Conservation (phyloP, 2,113 vertebrate species). For the Ciconia boyciana region DNA sequence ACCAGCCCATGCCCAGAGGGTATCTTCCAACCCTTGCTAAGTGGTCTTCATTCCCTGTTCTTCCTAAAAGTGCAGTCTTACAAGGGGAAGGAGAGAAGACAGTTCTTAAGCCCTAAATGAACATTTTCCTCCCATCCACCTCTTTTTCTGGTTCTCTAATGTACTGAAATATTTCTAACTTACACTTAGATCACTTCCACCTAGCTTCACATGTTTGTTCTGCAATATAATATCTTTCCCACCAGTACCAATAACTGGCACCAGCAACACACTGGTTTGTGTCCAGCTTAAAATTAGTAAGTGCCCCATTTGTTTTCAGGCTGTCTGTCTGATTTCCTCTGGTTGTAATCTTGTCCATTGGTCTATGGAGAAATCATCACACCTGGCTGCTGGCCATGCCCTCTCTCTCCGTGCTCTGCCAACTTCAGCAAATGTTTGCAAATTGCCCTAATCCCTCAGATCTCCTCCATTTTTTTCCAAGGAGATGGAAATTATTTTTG, state of each 20-base stretch:
- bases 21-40: background rate
- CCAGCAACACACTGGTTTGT: background rate
- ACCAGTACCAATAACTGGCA: background rate
- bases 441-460: background rate
- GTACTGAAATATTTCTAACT: background rate
- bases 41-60: background rate
- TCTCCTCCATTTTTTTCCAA: fast-evolving
- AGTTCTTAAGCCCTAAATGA: background rate
- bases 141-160: background rate
- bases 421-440: background rate
- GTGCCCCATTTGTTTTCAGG: fast-evolving
- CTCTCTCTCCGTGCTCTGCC: fast-evolving
- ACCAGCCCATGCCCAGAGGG: background rate
- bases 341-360: background rate
- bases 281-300: background rate
- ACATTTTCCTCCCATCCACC: background rate
- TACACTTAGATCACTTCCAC: background rate
- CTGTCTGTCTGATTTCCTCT: background rate
- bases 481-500: background rate
- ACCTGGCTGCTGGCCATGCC: fast-evolving
- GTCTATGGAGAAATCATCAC: background rate
- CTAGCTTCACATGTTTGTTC: background rate
- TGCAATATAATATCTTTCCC: background rate
- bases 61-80: background rate
- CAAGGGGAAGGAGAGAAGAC: background rate